phyloP scores from a whole-genome alignment of 2,113 vertebrate genomes.

The Tyrannus savana region DNA sequence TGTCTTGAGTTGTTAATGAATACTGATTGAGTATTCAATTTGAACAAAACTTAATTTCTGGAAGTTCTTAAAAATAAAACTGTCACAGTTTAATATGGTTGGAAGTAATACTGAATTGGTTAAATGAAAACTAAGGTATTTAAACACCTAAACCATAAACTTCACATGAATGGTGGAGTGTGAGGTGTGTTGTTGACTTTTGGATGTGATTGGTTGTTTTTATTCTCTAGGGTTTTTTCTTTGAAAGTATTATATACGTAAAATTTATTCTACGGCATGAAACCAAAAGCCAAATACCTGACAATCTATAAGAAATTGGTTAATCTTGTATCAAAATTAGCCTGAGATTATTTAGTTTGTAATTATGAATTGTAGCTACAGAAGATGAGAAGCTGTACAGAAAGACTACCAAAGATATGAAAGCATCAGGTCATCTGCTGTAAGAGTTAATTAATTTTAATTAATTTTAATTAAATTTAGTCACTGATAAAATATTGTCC shows the following conservation, averaged over 20 bases:
- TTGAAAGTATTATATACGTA: not conserved
- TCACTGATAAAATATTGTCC: not conserved
- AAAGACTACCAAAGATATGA: not conserved
- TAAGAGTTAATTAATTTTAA: not conserved
- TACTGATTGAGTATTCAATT: not conserved
- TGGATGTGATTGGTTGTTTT: not conserved
- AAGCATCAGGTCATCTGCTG: not conserved
- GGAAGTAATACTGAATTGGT: not conserved
- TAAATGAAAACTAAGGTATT: not conserved
- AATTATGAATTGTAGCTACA: not conserved
- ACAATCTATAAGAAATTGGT: not conserved
- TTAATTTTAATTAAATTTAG: not conserved
- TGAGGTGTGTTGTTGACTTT: not conserved
- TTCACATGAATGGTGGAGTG: not conserved
- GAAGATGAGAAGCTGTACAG: not conserved
- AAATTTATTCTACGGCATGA: not conserved
- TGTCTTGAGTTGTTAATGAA: not conserved
- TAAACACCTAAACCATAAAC: not conserved
- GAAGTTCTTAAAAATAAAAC: not conserved
- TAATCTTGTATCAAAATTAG: not conserved
- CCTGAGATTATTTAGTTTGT: not conserved
- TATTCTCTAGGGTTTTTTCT: not conserved
- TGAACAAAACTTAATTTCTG: not conserved
- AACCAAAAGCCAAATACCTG: not conserved
- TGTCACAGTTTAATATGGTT: not conserved